Conservation (phyloP, 2,113 vertebrate species). For the Odontesthes bonariensis region DNA sequence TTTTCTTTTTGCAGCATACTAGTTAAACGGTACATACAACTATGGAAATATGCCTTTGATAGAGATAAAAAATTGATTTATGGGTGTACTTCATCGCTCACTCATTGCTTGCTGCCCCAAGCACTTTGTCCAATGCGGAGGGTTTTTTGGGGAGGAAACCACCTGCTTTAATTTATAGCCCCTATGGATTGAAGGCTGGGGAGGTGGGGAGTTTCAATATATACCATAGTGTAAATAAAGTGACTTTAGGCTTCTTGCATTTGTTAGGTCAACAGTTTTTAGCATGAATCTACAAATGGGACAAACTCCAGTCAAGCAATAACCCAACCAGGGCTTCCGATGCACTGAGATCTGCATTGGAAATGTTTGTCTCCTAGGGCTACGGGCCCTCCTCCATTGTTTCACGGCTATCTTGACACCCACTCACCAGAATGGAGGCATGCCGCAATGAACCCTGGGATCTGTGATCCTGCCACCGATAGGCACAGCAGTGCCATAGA, state of each 20-base stretch:
- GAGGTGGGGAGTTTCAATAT: too few species aligned
- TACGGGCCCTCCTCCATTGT: conserved; percentile 75
- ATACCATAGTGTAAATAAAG: conserved; percentile 9
- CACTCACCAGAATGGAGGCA: conserved; percentile 79
- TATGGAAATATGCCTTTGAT: conserved; percentile 84
- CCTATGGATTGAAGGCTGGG: conserved; percentile 52
- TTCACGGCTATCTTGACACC: conserved; percentile 82
- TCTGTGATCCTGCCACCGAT: conserved; percentile 82
- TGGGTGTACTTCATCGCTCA: conserved; percentile 71
- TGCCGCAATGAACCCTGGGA: conserved; percentile 75
- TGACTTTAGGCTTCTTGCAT: conserved; percentile 13
- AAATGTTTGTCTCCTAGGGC: conserved; percentile 73
- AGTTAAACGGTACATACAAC: conserved; percentile 79
- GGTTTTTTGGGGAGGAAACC: conserved; percentile 68
- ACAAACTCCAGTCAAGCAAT: conserved; percentile 51
- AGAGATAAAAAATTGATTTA: conserved; percentile 82
- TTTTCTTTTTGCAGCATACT: conserved; percentile 74
- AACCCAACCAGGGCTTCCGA: conserved; percentile 50
- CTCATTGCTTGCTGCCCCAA: conserved; percentile 72
- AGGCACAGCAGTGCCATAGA: conserved; percentile 77
- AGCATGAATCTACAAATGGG: conserved; percentile 30
- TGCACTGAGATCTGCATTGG: conserved; percentile 69
- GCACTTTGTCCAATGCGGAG: conserved; percentile 66
- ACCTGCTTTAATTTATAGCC: conserved; percentile 82
- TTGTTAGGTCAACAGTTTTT: conserved; percentile 52